phyloP scores from a whole-genome alignment of 2,113 vertebrate genomes.

The Condylura cristata region DNA sequence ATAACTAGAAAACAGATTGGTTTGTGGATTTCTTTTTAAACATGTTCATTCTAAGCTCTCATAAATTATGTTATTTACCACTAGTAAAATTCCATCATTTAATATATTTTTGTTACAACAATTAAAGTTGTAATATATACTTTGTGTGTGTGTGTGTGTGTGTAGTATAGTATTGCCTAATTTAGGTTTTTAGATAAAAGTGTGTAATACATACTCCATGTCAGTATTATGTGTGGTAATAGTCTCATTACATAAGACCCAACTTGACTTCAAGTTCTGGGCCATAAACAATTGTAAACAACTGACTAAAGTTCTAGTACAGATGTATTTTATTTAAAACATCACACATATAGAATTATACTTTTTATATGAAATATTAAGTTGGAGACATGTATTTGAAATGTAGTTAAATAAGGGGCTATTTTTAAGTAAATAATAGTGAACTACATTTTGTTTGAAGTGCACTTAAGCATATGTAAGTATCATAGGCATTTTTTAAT shows the following conservation, averaged over 20 bases:
- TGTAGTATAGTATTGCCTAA: background rate
- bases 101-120: background rate
- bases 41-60: background rate
- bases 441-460: background rate
- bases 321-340: background rate
- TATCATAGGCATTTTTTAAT: background rate
- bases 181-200: background rate
- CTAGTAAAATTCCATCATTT: background rate
- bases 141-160: no score
- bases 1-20: background rate
- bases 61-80: background rate
- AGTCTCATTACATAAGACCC: background rate
- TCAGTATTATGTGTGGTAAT: background rate
- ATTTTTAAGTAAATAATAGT: background rate
- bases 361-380: constrained; percentile 8
- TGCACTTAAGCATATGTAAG: background rate
- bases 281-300: background rate
- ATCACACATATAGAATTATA: background rate
- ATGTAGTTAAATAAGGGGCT: background rate
- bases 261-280: background rate
- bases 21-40: background rate
- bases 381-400: constrained; percentile 8
- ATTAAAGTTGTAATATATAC: background rate
- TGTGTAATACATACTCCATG: background rate
- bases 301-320: background rate